Conservation (phyloP, 2,113 vertebrate species). For the Tragelaphus strepsiceros region DNA sequence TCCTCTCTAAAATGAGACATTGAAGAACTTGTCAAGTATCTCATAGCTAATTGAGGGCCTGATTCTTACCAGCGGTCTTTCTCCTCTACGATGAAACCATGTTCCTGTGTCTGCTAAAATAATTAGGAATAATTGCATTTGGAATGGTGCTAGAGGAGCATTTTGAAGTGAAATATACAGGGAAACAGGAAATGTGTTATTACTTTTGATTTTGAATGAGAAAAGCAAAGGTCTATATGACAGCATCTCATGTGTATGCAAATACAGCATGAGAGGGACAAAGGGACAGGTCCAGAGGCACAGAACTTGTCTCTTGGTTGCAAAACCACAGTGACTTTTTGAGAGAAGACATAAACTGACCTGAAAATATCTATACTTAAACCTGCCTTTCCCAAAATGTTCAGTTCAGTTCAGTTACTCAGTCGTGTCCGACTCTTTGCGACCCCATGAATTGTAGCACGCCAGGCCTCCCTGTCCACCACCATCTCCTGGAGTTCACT, state of each 20-base stretch:
- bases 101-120: background rate
- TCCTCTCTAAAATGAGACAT: background rate
- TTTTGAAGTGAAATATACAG: background rate
- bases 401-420: no score
- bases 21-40: background rate
- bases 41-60: background rate
- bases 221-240: background rate
- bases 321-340: background rate
- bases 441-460: no score
- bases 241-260: background rate
- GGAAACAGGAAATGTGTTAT: background rate
- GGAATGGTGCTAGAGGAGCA: background rate
- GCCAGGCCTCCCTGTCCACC: no score
- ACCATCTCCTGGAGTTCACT: no score
- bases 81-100: background rate
- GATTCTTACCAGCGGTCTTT: background rate
- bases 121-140: background rate
- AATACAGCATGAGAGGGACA: background rate
- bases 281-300: background rate
- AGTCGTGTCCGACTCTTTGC: no score
- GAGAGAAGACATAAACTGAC: background rate
- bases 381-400: background rate
- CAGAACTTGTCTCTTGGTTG: background rate
- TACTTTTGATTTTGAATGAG: conserved; percentile 22
- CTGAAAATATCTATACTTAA: background rate